Percentiles rank a stretch among this genome's conserved stretches.
Conservation (phyloP, 2,888 invertebrate species). For the Caenorhabditis panamensis region DNA sequence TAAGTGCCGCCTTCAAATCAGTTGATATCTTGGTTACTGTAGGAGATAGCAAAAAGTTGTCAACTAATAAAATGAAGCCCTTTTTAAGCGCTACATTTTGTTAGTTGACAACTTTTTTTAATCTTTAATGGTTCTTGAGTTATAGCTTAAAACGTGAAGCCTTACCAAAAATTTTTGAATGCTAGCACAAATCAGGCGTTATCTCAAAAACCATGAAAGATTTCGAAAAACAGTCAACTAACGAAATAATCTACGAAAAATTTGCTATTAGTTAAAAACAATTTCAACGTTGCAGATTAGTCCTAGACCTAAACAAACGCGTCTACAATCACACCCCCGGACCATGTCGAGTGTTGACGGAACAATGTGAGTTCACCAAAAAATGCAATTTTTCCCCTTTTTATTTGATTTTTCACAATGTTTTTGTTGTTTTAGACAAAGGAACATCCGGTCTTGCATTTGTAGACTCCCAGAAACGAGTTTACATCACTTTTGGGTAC, state of each 20-base stretch:
- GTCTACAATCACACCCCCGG: constrained; percentile 79
- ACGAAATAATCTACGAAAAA: too few species aligned
- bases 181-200: too few species aligned
- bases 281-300: constrained; percentile 72
- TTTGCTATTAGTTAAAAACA: too few species aligned
- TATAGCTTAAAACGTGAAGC: too few species aligned
- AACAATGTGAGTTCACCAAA: constrained; percentile 50
- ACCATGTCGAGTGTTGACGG: constrained; percentile 71
- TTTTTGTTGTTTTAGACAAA: constrained; percentile 60
- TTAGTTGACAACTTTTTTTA: too few species aligned
- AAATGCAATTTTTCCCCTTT: neutral
- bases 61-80: too few species aligned
- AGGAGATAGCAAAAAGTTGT: neutral
- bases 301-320: constrained; percentile 76
- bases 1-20: too few species aligned
- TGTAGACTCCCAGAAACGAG: constrained; percentile 52
- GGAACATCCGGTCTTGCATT: constrained; percentile 69
- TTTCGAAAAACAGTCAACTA: too few species aligned
- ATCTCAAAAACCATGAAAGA: too few species aligned
- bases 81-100: too few species aligned
- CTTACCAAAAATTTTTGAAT: too few species aligned
- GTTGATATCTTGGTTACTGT: neutral
- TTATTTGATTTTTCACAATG: neutral
- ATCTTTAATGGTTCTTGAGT: too few species aligned
- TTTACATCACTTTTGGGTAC: constrained; percentile 52